A percentile compares a stretch with the other conserved stretches of the same genome.
Conservation (phyloP, 2,888 invertebrate species). For the Pristionchus entomophagus region DNA sequence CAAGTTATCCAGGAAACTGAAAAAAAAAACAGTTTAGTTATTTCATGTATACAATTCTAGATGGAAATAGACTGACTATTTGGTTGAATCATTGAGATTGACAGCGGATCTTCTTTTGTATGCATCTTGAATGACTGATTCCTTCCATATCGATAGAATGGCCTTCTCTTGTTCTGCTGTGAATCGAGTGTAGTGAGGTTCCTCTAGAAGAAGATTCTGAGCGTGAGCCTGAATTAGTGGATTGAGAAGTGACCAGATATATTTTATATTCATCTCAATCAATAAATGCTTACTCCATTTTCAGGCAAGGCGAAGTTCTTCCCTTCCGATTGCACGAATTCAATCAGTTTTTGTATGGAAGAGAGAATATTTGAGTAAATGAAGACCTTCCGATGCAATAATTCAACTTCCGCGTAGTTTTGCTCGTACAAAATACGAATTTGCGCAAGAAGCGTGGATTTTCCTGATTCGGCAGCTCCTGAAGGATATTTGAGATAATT, state of each 20-base stretch:
- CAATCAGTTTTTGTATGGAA: constrained; percentile 58
- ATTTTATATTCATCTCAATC: too few relatives aligned
- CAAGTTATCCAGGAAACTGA: constrained; percentile 65
- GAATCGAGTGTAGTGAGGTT: constrained; percentile 38
- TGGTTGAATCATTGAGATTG: constrained; percentile 68
- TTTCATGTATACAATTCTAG: too few relatives aligned
- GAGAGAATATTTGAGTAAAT: constrained; percentile 64
- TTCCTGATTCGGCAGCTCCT: constrained; percentile 70
- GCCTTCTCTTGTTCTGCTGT: constrained; percentile 49
- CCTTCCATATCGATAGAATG: constrained; percentile 60
- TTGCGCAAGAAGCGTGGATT: constrained; percentile 68
- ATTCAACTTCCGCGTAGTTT: constrained; percentile 63
- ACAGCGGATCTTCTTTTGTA: constrained; percentile 62
- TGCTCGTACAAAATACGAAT: constrained; percentile 59
- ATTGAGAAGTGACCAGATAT: neutral
- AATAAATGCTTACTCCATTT: constrained; percentile 53
- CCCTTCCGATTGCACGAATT: constrained; percentile 55
- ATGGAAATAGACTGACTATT: constrained; percentile 56
- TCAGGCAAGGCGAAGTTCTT: constrained; percentile 52
- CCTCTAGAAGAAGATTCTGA: constrained; percentile 33
- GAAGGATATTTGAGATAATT: neutral
- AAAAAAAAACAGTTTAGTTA: neutral
- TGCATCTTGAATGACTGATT: constrained; percentile 59
- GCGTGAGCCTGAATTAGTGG: constrained; percentile 4
- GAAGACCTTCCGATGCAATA: constrained; percentile 65